phyloP scores from a whole-genome alignment of 2,113 vertebrate genomes.

The Lethenteron camtschaticum region DNA sequence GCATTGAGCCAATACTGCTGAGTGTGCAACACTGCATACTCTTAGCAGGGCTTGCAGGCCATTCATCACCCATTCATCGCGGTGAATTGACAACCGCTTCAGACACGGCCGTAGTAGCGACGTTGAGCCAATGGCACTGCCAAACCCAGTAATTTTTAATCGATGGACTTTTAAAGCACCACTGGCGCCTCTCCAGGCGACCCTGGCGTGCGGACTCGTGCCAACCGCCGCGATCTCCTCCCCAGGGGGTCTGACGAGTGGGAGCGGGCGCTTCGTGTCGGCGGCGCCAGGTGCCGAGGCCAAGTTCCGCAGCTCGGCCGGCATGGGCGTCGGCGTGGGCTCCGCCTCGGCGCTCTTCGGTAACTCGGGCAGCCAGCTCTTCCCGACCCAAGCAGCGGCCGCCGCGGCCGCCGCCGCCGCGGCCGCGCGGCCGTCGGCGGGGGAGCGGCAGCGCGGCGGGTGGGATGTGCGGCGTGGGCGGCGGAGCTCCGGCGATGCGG shows the following conservation, averaged over 20 bases:
- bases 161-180: no score
- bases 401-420: background rate
- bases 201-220: background rate
- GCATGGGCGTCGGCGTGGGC: background rate
- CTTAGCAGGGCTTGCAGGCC: no score
- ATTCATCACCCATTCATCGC: no score
- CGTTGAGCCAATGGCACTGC: background rate
- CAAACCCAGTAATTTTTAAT: background rate
- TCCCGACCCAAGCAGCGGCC: constrained; percentile 14
- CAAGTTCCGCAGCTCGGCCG: constrained; percentile 56
- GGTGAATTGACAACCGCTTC: background rate
- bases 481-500: constrained; percentile 38
- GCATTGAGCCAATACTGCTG: no score
- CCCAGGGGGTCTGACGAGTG: constrained; percentile 79
- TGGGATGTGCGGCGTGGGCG: background rate
- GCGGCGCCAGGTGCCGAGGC: constrained; percentile 88
- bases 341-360: constrained; percentile 58
- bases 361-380: constrained; percentile 82
- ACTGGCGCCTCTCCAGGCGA: no score
- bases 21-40: no score
- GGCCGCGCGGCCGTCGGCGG: background rate
- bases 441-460: background rate
- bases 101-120: background rate
- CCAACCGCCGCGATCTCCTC: constrained; percentile 7
- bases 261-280: constrained; percentile 85